Evolutionary conservation across 1,140 invertebrate species (phyloP).

Genomic region (Drosophila ironensis): DNA sequence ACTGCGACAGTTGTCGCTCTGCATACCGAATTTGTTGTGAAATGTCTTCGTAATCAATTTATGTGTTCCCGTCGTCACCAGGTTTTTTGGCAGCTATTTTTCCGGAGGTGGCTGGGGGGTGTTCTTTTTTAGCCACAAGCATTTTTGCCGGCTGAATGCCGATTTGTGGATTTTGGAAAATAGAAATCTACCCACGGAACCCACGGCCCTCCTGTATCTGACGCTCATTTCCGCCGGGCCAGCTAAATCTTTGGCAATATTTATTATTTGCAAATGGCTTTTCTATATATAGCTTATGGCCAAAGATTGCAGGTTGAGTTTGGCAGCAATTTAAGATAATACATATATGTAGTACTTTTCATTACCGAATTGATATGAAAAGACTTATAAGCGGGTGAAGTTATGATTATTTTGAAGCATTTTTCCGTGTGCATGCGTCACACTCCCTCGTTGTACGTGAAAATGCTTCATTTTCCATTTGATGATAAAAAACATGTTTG

Average conservation of each 20-base stretch:
- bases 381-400: no score
- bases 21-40: slow-evolving; percentile 67
- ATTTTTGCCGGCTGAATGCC: slow-evolving; percentile 3
- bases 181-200: slow-evolving; percentile 49
- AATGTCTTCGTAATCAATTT: slow-evolving; percentile 74
- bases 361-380: background rate
- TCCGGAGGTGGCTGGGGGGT: background rate
- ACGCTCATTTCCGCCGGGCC: no score
- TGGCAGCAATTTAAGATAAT: no score
- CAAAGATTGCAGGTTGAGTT: no score
- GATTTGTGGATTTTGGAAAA: background rate
- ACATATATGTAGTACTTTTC: no score
- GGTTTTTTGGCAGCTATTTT: slow-evolving; percentile 35
- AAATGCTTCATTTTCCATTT: slow-evolving; percentile 78
- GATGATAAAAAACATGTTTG: slow-evolving; percentile 79
- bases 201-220: no score
- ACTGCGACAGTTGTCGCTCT: slow-evolving; percentile 46
- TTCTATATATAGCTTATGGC: no score
- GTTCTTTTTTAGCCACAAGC: slow-evolving; percentile 3
- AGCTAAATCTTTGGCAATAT: no score
- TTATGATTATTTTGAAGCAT: background rate
- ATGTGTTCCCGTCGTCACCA: slow-evolving; percentile 52
- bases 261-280: no score
- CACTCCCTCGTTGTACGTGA: slow-evolving; percentile 57
- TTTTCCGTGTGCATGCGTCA: background rate